A percentile compares a stretch with the other conserved stretches of the same genome.
Conservation (phyloP, 1,140 invertebrate species). For the Brachionus paranguensis region DNA sequence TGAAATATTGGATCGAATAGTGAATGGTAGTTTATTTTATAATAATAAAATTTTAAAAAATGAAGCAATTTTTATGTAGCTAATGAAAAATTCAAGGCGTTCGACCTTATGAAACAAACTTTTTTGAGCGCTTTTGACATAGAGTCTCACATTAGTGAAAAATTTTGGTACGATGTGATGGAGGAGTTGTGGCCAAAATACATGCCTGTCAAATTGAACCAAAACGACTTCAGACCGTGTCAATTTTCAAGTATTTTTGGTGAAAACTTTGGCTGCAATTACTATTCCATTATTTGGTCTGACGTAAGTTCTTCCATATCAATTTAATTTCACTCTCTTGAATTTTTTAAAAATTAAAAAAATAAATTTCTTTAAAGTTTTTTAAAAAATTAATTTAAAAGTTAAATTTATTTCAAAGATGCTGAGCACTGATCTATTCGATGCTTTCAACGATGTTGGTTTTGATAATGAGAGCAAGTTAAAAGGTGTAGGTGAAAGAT, state of each 20-base stretch:
- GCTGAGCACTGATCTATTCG: constrained; percentile 79
- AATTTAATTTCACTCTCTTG: background rate
- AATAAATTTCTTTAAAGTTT: background rate
- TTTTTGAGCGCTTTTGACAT: constrained; percentile 38
- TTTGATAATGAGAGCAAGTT: constrained; percentile 47
- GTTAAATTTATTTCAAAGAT: constrained; percentile 55
- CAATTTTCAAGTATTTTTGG: constrained; percentile 62
- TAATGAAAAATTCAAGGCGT: background rate
- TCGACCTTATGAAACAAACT: constrained; percentile 24
- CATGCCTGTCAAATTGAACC: constrained; percentile 66
- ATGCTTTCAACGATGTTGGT: constrained; percentile 69
- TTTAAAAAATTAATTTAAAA: too few species aligned
- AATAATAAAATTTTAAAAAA: background rate
- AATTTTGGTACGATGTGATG: constrained; percentile 73
- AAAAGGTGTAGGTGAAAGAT: constrained; percentile 58
- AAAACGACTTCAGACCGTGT: constrained; percentile 71
- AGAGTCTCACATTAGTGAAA: constrained; percentile 52
- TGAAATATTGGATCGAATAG: background rate
- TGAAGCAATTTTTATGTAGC: background rate
- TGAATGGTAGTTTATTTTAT: background rate
- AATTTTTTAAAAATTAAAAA: background rate
- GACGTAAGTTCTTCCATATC: constrained; percentile 40
- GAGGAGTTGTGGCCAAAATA: constrained; percentile 70
- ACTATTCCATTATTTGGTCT: constrained; percentile 56
- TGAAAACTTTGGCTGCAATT: constrained; percentile 53